phyloP scores from a whole-genome alignment of 2,888 invertebrate genomes.

The Andrena bucephala region DNA sequence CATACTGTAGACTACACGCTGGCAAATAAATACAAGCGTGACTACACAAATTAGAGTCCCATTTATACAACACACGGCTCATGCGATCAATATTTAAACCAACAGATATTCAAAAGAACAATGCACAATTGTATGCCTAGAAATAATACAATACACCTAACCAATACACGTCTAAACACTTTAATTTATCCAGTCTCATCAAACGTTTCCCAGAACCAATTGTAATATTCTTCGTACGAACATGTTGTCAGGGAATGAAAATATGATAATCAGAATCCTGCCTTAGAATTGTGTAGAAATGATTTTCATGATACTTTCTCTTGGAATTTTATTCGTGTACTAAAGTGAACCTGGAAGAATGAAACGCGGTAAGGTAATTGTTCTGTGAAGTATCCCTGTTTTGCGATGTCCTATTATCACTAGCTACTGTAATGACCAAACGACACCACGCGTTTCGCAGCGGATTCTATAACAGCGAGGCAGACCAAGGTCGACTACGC shows the following conservation, averaged over 20 bases:
- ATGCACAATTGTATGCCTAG: no score
- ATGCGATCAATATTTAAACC: no score
- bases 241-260: neutral
- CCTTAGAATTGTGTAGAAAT: neutral
- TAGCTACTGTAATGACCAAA: neutral
- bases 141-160: no score
- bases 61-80: no score
- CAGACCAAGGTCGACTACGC: neutral
- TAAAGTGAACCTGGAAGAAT: no score
- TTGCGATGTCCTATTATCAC: neutral
- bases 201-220: neutral
- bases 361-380: no score
- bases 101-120: no score
- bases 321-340: no score
- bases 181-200: neutral
- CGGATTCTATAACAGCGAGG: neutral
- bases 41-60: no score
- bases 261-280: neutral
- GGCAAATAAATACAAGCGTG: neutral
- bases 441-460: neutral
- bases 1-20: neutral
- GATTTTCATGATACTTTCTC: neutral
- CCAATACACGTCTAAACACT: no score
- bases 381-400: neutral
- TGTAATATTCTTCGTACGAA: neutral